Conservation (phyloP, 53 echinoderm and acorn worm genomes). For the Echinarachnius parma region DNA sequence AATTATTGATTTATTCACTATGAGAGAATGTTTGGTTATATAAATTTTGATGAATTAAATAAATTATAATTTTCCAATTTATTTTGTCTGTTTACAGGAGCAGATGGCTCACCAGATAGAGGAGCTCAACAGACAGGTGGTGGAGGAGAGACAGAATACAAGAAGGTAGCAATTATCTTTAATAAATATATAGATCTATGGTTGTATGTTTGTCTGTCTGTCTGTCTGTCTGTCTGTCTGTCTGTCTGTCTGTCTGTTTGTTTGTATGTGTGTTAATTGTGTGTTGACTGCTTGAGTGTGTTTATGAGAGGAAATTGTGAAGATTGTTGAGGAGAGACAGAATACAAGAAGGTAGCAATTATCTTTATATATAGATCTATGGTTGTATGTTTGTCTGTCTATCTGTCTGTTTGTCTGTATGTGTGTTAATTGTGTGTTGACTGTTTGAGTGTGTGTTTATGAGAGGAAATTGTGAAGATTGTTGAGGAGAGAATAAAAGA, state of each 20-base stretch:
- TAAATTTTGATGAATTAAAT: too few relatives aligned
- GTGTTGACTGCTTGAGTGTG: too few relatives aligned
- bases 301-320: too few relatives aligned
- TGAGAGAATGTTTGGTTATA: too few relatives aligned
- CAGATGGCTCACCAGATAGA: slow-evolving; percentile 57
- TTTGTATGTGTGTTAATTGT: too few relatives aligned
- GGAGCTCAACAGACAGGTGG: slow-evolving; percentile 57
- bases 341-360: slow-evolving; percentile 55
- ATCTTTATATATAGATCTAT: not conserved
- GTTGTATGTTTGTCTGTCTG: slow-evolving; percentile 1
- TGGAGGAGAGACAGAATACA: slow-evolving; percentile 65
- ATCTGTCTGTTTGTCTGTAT: too few relatives aligned
- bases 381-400: slow-evolving; percentile 1
- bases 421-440: too few relatives aligned
- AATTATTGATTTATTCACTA: too few relatives aligned
- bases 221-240: not conserved
- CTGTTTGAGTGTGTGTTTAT: too few relatives aligned
- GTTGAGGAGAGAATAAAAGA: slow-evolving; percentile 60
- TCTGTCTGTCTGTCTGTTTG: not conserved
- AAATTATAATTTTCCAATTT: not conserved
- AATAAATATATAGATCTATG: not conserved
- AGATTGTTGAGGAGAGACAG: slow-evolving; percentile 61
- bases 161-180: slow-evolving; percentile 44
- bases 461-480: too few relatives aligned
- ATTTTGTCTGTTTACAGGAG: slow-evolving; percentile 38